These are phyloP conservation scores for Onchidella celtica DNA, from an alignment of 2,888 invertebrate genomes.

Conservation along the genomic window DNA sequence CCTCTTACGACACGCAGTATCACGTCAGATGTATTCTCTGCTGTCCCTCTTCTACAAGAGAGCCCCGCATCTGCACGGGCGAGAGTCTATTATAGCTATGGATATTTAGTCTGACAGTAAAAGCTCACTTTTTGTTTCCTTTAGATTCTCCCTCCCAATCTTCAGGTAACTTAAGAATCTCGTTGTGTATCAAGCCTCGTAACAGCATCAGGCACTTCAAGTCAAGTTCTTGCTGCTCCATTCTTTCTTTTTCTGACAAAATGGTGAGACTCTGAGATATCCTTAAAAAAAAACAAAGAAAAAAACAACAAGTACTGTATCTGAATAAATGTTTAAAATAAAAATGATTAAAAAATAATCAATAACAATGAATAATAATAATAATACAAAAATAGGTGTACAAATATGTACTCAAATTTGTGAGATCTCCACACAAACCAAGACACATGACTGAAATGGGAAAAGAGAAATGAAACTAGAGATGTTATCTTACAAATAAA, in stretches of 20 bases:
- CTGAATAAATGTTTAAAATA: background rate
- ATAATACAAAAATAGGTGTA: too few relatives aligned
- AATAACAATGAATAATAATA: too few relatives aligned
- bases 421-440: too few relatives aligned
- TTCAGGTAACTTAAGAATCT: constrained; percentile 75
- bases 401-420: too few relatives aligned
- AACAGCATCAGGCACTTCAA: constrained; percentile 78
- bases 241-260: constrained; percentile 72
- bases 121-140: constrained; percentile 48
- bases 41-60: too few relatives aligned
- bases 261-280: constrained; percentile 70
- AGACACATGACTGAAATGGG: too few relatives aligned
- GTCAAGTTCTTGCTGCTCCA: constrained; percentile 76
- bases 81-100: too few relatives aligned
- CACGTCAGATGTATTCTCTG: too few relatives aligned
- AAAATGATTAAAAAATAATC: background rate
- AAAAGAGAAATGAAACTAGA: too few relatives aligned
- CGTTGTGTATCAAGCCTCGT: constrained; percentile 77
- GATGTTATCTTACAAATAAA: too few relatives aligned
- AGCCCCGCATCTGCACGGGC: too few relatives aligned
- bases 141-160: constrained; percentile 72
- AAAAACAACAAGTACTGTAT: background rate
- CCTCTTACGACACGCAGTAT: too few relatives aligned
- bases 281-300: constrained; percentile 57
- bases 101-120: background rate